Conservation (phyloP, 2,797 vertebrate genomes). For the Phoeniculus purpureus region DNA sequence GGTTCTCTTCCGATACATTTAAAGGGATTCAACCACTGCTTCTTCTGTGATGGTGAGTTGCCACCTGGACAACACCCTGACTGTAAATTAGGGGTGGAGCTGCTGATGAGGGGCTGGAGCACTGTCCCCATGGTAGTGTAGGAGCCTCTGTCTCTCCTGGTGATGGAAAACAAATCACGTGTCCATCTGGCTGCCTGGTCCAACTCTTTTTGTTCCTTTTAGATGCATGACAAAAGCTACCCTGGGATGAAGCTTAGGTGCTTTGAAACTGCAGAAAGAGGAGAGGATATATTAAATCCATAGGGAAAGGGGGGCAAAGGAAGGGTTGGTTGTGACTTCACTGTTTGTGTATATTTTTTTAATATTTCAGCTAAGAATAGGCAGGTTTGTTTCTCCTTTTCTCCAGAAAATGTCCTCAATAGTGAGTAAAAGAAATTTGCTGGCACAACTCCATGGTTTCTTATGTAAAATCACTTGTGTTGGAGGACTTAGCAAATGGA, state of each 20-base stretch:
- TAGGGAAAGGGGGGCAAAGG: background rate
- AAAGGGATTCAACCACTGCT: accelerated
- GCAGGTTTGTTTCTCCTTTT: background rate
- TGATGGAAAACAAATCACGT: accelerated
- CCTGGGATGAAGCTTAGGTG: background rate
- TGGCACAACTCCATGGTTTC: background rate
- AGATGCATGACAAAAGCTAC: background rate
- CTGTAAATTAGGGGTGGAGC: background rate
- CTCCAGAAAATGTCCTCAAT: background rate
- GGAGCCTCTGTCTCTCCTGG: background rate
- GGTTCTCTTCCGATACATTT: background rate
- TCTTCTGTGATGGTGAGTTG: background rate
- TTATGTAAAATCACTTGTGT: background rate
- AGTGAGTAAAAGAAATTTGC: background rate
- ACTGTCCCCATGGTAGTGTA: no score
- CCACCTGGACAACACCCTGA: background rate
- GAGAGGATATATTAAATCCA: background rate
- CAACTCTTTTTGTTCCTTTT: background rate
- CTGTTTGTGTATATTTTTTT: background rate
- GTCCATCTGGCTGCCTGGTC: background rate
- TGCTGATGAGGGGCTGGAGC: background rate
- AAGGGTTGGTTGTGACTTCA: background rate
- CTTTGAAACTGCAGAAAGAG: background rate
- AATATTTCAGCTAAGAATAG: background rate
- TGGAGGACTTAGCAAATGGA: background rate